phyloP scores from a whole-genome alignment of 2,888 invertebrate genomes.

The Drosophila cracens region DNA sequence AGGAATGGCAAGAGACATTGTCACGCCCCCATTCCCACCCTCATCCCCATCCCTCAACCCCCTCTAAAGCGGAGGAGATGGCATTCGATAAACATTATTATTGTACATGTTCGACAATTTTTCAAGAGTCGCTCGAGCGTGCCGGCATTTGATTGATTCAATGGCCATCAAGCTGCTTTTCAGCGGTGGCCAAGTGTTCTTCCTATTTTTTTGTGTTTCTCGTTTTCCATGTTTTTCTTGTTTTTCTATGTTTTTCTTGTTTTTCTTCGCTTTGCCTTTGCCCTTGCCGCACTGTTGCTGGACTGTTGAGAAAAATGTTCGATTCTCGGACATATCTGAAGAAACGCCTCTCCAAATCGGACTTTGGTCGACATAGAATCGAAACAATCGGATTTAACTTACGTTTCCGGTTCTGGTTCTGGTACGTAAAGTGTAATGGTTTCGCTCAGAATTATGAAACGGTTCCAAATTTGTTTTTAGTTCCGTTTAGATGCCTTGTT shows the following conservation, averaged over 20 bases:
- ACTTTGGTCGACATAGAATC: neutral
- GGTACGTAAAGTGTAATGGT: neutral
- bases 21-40: conserved; percentile 39
- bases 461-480: neutral
- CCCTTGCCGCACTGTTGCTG: neutral
- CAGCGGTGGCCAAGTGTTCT: conserved; percentile 2
- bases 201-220: neutral
- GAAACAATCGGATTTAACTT: neutral
- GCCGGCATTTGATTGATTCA: conserved; percentile 75
- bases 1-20: conserved; percentile 24
- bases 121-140: conserved; percentile 74
- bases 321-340: neutral
- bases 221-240: neutral
- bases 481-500: neutral
- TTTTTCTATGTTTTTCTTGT: neutral
- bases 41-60: neutral
- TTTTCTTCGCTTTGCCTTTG: neutral
- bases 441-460: neutral
- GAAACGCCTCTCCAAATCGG: neutral
- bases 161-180: conserved; percentile 34
- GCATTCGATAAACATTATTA: conserved; percentile 78
- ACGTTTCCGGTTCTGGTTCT: neutral
- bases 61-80: conserved; percentile 43
- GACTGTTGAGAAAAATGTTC: neutral
- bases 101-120: conserved; percentile 79